phyloP scores from a whole-genome alignment of 2,113 vertebrate species.

The Neoarius graeffei region DNA sequence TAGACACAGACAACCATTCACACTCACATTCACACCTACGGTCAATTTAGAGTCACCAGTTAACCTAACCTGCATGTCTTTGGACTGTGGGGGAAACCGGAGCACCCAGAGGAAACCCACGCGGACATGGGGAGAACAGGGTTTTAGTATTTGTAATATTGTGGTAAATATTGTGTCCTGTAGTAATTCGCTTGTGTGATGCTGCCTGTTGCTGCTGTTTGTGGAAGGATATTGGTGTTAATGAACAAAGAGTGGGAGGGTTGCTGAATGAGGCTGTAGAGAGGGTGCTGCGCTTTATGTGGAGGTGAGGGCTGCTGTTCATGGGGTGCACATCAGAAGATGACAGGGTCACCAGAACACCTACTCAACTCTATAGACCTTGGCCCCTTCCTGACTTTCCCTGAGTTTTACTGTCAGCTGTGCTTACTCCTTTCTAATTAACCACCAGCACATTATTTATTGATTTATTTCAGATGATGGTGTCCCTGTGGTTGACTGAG shows the following conservation, averaged over 20 bases:
- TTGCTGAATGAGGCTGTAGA: conserved; percentile 25
- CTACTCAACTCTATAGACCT: conserved; percentile 26
- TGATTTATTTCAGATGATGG: conserved; percentile 68
- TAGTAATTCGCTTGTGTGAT: conserved; percentile 76
- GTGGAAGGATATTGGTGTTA: conserved; percentile 48
- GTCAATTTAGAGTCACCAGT: too few relatives aligned
- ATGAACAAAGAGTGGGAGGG: conserved; percentile 54
- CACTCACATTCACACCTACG: too few relatives aligned
- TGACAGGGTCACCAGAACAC: conserved; percentile 32
- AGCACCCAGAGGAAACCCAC: too few relatives aligned
- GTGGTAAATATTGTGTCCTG: conserved; percentile 41
- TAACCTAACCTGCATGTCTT: too few relatives aligned
- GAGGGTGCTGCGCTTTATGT: conserved; percentile 61
- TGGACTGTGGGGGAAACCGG: too few relatives aligned
- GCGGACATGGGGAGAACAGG: too few relatives aligned
- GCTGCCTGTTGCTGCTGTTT: conserved; percentile 61
- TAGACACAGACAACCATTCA: too few relatives aligned
- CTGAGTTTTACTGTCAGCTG: conserved; percentile 64
- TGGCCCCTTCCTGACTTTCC: conserved; percentile 49
- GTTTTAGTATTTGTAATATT: too few relatives aligned
- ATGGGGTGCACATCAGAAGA: conserved; percentile 57
- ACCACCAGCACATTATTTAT: conserved; percentile 58
- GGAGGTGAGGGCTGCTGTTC: conserved; percentile 60
- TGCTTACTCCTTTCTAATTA: conserved; percentile 74
- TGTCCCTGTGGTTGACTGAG: conserved; percentile 33